phyloP scores from a whole-genome alignment of 2,888 invertebrate species.

The Catocala fraxini region DNA sequence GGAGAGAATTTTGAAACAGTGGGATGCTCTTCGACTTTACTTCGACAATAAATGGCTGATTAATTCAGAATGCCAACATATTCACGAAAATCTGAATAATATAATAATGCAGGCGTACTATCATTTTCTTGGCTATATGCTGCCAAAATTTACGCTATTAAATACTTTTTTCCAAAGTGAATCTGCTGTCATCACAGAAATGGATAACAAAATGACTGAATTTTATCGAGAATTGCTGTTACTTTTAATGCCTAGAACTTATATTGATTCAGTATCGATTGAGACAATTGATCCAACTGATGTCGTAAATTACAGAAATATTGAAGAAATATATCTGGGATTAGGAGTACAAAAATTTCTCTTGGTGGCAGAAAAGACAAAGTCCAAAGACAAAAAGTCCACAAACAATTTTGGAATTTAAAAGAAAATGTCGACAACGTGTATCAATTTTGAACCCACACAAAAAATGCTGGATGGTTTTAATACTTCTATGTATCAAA shows the following conservation, averaged over 20 bases:
- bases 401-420: no score
- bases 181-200: conserved; percentile 13
- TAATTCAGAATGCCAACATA: conserved; percentile 10
- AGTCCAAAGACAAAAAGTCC: no score
- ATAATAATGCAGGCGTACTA: conserved; percentile 14
- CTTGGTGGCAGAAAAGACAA: no score
- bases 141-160: conserved; percentile 22
- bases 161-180: conserved; percentile 20
- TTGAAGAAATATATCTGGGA: no score
- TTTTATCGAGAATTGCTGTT: neutral
- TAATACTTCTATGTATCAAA: no score
- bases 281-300: neutral
- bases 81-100: conserved; percentile 12
- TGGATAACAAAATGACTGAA: conserved; percentile 12
- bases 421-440: no score
- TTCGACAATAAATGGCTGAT: conserved; percentile 28
- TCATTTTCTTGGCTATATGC: conserved; percentile 18
- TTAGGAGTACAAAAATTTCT: neutral
- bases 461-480: no score
- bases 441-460: no score
- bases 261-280: neutral
- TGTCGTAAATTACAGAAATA: neutral
- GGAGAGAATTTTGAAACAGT: conserved; percentile 52
- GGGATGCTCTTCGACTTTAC: conserved; percentile 45
- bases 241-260: neutral